Evolutionary conservation across 2,113 vertebrate genomes (phyloP).

Genomic region (Cygnus atratus): DNA sequence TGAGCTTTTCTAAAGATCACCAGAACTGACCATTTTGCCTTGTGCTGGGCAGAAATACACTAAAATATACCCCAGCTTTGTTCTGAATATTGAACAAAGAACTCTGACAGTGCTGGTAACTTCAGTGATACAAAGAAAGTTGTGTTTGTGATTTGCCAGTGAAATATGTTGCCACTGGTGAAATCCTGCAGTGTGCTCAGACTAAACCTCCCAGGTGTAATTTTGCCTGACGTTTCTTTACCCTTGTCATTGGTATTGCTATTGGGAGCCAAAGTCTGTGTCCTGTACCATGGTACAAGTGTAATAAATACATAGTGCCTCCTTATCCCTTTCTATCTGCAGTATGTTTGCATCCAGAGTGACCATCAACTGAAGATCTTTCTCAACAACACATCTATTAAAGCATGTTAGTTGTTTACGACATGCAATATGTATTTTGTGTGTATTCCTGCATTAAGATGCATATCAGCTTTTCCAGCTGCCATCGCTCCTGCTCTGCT

Average conservation of each 20-base stretch:
- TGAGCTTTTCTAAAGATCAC: neutral
- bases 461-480: neutral
- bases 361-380: neutral
- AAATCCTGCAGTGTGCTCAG: neutral
- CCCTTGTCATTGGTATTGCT: neutral
- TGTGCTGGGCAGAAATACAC: accelerated
- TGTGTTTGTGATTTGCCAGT: neutral
- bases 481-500: neutral
- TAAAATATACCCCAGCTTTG: neutral
- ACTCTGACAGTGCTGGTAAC: neutral
- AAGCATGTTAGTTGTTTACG: accelerated
- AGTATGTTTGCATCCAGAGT: accelerated
- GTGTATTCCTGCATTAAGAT: neutral
- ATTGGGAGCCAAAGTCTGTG: accelerated
- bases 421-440: accelerated
- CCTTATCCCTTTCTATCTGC: neutral
- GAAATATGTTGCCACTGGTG: neutral
- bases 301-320: neutral
- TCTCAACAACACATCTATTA: neutral
- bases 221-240: neutral
- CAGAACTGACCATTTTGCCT: neutral
- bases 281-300: neutral
- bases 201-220: neutral
- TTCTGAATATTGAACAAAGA: neutral
- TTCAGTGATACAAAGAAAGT: neutral